Base-by-base conservation (phyloP, 2,888 invertebrate genomes). In the Anthoptus insignis region DNA sequence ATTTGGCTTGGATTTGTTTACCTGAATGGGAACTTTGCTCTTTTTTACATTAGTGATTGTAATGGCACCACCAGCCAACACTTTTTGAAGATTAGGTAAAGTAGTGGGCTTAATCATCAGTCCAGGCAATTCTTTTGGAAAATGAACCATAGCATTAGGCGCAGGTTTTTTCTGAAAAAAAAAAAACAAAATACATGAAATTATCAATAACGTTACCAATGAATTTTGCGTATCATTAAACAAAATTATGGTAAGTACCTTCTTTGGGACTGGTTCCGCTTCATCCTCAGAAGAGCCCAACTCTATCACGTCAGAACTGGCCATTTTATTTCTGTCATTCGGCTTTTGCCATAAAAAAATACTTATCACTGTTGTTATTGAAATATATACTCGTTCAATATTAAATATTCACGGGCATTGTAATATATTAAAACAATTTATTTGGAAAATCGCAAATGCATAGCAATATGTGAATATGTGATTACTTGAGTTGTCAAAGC, bases 251-350 rank as follows among this genome's bases (percentile, higher is more conserved):
- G 13, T 63, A 57, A 42, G 64, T 74, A 93, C 93, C 83, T 86
- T 90, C 75, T 91, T 92, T 14, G 84, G 83, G 24, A 81, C 82
- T 71, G 91, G 89, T 73, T 84, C 82, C 11, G 82, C 70, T 63
- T 93, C 93, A 69, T 93, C 93, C 63, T 93, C 93, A 45, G 93
- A 93, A 73, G 93, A 93, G 50, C 84, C 91, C 73, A 92, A 81
- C 78, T 91, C 91, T 68, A 93, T 93, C 64, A 93, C 89, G 82
- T 91, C 91, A 64, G 85, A 83, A 73, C 80, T 83, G 76, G 84
- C 86, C 91, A 91, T 92, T 58, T 69, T 78, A 64, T 37, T 50
- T 59, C 19, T 68, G 39, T 19, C 45, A 52, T 56, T 52, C 37
- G 16, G 7, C 54, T 27, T 13, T 56, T 50, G 29, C 14, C 14